Evolutionary conservation across 2,797 vertebrate species (phyloP).

Genomic region (Galagoides demidoff): DNA sequence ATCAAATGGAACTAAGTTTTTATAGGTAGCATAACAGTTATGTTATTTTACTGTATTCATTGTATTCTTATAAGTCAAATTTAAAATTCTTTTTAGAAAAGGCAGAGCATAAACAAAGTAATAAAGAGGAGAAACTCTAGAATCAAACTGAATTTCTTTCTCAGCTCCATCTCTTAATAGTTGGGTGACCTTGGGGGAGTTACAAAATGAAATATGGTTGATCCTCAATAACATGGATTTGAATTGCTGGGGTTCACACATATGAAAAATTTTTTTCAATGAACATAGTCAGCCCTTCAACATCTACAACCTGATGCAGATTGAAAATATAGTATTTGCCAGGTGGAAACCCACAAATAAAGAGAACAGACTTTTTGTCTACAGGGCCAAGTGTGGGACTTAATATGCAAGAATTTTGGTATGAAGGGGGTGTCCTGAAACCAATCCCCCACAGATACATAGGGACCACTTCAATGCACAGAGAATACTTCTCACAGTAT

Average conservation of each 20-base stretch:
- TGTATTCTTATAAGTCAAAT: neutral
- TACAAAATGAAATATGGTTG: neutral
- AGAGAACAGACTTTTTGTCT: neutral
- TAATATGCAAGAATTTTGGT: neutral
- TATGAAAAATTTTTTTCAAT: neutral
- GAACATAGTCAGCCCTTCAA: neutral
- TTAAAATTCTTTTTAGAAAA: conserved; percentile 45
- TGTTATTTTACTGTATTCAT: neutral
- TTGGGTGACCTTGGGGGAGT: neutral
- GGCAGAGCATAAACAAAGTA: neutral
- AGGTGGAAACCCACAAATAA: neutral
- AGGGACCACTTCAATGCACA: neutral
- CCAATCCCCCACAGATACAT: neutral
- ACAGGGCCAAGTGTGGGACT: too few relatives aligned
- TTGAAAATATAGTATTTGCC: neutral
- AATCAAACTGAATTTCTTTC: conserved; percentile 12
- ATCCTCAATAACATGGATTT: neutral
- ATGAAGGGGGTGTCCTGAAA: neutral
- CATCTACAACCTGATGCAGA: neutral
- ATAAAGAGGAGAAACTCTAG: neutral
- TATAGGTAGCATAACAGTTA: neutral
- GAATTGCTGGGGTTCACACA: neutral
- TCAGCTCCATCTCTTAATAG: neutral
- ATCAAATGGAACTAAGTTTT: conserved; percentile 1
- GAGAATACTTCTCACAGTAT: neutral